Evolutionary conservation across 2,888 invertebrate species (phyloP), one percentile per base, ranked within the genome.

Genomic region (Dynastes tityus): DNA sequence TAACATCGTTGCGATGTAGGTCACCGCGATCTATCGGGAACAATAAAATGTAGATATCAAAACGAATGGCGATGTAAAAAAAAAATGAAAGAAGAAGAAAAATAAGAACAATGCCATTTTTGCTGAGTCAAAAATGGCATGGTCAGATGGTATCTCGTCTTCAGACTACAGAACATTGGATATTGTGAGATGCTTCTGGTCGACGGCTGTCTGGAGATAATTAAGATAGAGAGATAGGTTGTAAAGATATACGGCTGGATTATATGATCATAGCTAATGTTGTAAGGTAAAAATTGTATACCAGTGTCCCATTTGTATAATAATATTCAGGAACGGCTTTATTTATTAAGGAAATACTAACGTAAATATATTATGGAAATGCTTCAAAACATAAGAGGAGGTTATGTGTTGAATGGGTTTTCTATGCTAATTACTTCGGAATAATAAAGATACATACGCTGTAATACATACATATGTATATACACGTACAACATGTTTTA

Each of bases 11-110:
- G 68, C 49, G 68, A 68, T 68, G 51, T 68, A 68, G 68, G 68
- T 68, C 68, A 68, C 11, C 22, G 51, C 13, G 49, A 49, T 51
- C 68, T 27, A 68, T 49, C 68, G 68, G 51, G 68, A 13, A 51
- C 51, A 68, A 68, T 68, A 68, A 68, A 68, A 68, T 29, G 51
- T 22, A 51, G 51, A 68, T 68, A 68, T 68, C 51, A 68, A 65
- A 27, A 40, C 68, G 11, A 68, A 68, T 51, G 16, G 65, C 65
- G 40, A 65, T 16, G 55, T 22, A n/a, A 22, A 55, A 40, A 65
- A 29, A 13, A 11, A 16, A 40, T 8, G 45, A 45, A 45, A 45
- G 2, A 11, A 51, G 49, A 68, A 53, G 51, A 53, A 68, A 32
- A 32, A 32, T 32, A 32, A 32, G 32, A 68, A 51, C 68, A 53